Evolutionary conservation across 2,888 invertebrate genomes (phyloP), one percentile per base, ranked within the genome.

Genomic region (Sinotaia quadrata): DNA sequence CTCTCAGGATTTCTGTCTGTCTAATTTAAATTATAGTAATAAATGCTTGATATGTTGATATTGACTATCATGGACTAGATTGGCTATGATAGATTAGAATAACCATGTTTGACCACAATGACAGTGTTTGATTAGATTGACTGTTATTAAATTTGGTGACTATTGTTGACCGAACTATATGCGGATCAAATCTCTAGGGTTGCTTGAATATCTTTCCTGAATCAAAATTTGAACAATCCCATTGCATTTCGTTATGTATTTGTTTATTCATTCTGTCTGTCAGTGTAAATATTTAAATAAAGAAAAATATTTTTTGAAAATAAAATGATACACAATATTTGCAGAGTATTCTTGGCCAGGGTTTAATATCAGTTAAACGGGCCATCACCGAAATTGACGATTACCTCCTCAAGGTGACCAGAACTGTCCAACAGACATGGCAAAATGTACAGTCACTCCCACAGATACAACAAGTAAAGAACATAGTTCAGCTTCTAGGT

Each of bases 401-500:
- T 2, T 41, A 41, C 33, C 18, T 15, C 10, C 18, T 15, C 10
- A 21, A 21, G 41, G 12, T 59, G 4, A 8, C 3, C 18, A 41
- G 5, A 1, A 34, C 27, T 27, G 51, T 41, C 21, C 37, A 37
- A 31, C 37, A 41, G 29, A 18, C 21, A 7, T 54, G 58, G 60
- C 33, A 67, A 21, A 29, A 51, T 27, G 5, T 60, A 10, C 29
- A 33, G 21, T 18, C 21, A 12, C 59, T 41, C 31, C 49, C 44
- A 5, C 24, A 10, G 18, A 36, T 57, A 1, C 24, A 34, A 34
- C 33, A 15, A 2, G 24, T 58, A 34, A 24, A 58, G 5, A 2
- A 4, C 12, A 49, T 37, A 24, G 60, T 58, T 15, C 52, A 51
- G 37, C n/a, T 49, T n/a, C 27, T 65, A 31, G 65, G 65, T 27